Evolutionary conservation across 2,888 invertebrate species (phyloP).

Genomic region (Cremastinae sp.): DNA sequence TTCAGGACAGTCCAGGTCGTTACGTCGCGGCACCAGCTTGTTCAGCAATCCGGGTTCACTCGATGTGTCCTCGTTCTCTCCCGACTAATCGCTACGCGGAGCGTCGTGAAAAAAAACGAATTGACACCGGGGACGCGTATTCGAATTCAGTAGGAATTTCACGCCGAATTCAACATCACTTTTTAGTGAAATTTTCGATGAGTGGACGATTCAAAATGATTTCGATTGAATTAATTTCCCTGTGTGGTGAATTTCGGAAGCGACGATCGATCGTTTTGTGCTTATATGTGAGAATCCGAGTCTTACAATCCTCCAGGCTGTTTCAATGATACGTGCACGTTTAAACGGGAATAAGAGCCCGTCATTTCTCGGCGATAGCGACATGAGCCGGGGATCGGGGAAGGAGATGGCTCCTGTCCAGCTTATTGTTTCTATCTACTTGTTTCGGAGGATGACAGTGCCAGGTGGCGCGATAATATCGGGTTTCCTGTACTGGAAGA

Average conservation of each 20-base stretch:
- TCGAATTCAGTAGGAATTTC: background rate
- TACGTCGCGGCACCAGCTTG: slow-evolving; percentile 72
- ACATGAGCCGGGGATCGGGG: slow-evolving; percentile 35
- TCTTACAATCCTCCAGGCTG: slow-evolving; percentile 20
- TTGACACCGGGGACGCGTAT: slow-evolving; percentile 1
- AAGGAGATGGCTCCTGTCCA: slow-evolving; percentile 55
- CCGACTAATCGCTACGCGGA: slow-evolving; percentile 72
- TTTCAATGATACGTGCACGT: slow-evolving; percentile 8
- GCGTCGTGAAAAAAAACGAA: slow-evolving; percentile 53
- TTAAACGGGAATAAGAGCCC: slow-evolving; percentile 23
- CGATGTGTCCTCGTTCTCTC: slow-evolving; percentile 54
- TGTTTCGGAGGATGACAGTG: slow-evolving; percentile 58
- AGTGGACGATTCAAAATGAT: background rate
- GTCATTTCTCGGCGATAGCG: slow-evolving; percentile 40
- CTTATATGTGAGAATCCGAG: background rate
- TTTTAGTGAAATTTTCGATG: background rate
- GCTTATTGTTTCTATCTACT: slow-evolving; percentile 61
- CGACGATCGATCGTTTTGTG: background rate
- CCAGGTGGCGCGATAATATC: slow-evolving; percentile 63
- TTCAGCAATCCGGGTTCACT: slow-evolving; percentile 65
- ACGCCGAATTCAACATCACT: background rate
- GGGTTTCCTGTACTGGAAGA: slow-evolving; percentile 59
- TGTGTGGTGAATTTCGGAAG: background rate
- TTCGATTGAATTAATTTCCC: background rate
- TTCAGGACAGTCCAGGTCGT: slow-evolving; percentile 68